A percentile compares a stretch with the other conserved stretches of the same genome.
These are phyloP conservation scores for Phoxinus phoxinus DNA, from an alignment of 2,113 vertebrate species.

Conservation along the genomic window DNA sequence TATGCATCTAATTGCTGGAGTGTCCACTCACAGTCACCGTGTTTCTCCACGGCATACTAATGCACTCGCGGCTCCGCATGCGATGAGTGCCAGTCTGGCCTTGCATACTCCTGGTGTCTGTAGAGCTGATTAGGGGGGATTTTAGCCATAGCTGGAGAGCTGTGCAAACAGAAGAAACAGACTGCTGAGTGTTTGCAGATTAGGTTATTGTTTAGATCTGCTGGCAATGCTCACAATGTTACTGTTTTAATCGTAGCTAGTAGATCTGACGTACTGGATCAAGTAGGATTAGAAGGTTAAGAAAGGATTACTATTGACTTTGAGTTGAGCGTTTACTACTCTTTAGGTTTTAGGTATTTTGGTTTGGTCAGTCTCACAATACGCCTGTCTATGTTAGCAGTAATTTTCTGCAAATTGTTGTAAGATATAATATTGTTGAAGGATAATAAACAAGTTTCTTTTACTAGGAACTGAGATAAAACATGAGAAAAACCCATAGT, in stretches of 20 bases:
- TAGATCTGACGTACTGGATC: not conserved
- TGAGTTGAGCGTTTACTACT: not conserved
- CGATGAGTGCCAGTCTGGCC: not conserved
- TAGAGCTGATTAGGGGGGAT: not conserved
- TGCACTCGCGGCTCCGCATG: not conserved
- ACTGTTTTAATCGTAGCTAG: not conserved
- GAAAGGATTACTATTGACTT: not conserved
- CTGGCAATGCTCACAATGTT: not conserved
- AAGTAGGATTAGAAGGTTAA: not conserved
- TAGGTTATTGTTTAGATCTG: constrained; percentile 10
- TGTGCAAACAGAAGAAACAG: constrained; percentile 8
- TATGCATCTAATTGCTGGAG: constrained; percentile 54
- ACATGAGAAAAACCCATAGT: no score
- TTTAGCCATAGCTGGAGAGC: constrained; percentile 16
- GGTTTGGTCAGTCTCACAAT: not conserved
- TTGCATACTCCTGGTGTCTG: not conserved
- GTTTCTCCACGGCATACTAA: constrained; percentile 41
- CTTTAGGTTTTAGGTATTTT: not conserved
- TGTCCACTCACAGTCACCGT: constrained; percentile 50
- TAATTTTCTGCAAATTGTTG: not conserved
- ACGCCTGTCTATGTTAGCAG: not conserved
- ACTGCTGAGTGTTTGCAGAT: not conserved
- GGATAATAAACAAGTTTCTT: not conserved
- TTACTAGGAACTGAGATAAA: no score
- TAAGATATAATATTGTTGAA: not conserved